A percentile compares a stretch with the other conserved stretches of the same genome.
Conservation (phyloP, 1,140 invertebrate genomes). For the Eupristina koningsbergeri region DNA sequence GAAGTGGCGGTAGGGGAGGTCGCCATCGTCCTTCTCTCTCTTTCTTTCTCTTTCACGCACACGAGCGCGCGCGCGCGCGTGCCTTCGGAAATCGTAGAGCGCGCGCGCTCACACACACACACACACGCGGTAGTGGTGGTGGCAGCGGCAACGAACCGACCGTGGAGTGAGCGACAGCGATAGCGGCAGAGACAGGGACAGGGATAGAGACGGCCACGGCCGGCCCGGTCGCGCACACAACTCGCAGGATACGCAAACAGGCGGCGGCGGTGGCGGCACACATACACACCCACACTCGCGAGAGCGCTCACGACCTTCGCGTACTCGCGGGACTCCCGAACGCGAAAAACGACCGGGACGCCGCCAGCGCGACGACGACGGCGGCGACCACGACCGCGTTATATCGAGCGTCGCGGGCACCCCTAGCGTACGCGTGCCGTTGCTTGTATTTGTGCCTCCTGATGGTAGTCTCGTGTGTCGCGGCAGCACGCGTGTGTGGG, state of each 20-base stretch:
- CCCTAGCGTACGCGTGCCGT: background rate
- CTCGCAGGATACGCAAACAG: conserved; percentile 19
- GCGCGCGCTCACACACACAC: conserved; percentile 1
- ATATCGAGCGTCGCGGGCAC: conserved; percentile 57
- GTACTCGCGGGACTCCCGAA: conserved; percentile 53
- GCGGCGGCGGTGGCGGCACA: conserved; percentile 54
- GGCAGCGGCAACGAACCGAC: conserved; percentile 9
- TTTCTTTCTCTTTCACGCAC: background rate
- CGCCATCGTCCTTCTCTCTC: conserved; percentile 12
- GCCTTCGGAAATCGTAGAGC: conserved; percentile 1
- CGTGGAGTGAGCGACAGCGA: conserved; percentile 2
- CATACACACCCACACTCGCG: too few relatives aligned
- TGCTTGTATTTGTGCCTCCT: background rate
- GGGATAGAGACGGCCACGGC: background rate
- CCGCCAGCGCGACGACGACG: conserved; percentile 48
- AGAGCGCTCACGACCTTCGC: conserved; percentile 52
- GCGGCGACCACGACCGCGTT: too few relatives aligned
- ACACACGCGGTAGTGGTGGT: background rate
- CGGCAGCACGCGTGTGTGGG: conserved; percentile 56
- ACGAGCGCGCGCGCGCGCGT: too few relatives aligned
- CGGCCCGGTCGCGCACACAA: background rate
- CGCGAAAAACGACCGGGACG: conserved; percentile 51
- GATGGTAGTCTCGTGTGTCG: background rate
- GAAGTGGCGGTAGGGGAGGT: conserved; percentile 39
- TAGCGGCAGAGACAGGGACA: too few relatives aligned